Evolutionary conservation across 2,113 vertebrate genomes (phyloP), one percentile per base, ranked within the genome.

Genomic region (Glaucomys volans): DNA sequence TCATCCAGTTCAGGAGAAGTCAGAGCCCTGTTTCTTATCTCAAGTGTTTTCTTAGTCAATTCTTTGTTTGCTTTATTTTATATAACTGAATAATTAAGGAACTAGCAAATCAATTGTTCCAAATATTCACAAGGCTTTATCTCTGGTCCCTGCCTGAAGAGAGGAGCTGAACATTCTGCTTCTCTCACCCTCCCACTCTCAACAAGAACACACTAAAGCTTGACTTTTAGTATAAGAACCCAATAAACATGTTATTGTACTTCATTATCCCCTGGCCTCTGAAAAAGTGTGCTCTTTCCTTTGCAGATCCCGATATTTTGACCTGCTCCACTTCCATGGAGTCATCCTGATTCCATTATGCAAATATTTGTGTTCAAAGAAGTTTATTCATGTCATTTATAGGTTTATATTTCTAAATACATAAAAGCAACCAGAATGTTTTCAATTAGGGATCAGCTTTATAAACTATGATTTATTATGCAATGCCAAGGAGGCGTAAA

Each of bases 321-420:
- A 82, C 69, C 30, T 26, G 42, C 76, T 67, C 26, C 16, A 69
- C 32, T 30, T 80, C 22, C 64, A 71, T 42, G 4, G 77, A 89
- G 3, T 18, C 62, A 64, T 84, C 90, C 76, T 89, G 32, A 90
- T 52, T 11, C 67, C 40, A 74, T 57, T 80, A 87, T 18, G 35
- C 32, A 91, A 84, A 91, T 11, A 77, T 44, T 66, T 14, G 72
- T 16, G 7, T 50, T 94, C 72, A 64, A 66, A 96, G 37, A 95
- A 44, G 2, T 52, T 91, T 17, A 94, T 22, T 18, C 52, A 18
- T 72, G 35, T 52, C 35, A 92, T 77, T 95, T 44, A 40, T 26
- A 69, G 69, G 47, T 71, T 62, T 59, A 44, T 54, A 64, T 84
- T 7, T 24, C 1, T 80, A 83, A 71, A 75, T 10, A 1, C 17